Evolutionary conservation across 2,113 vertebrate species (phyloP), one percentile per base, ranked within the genome.

Genomic region (Catharus bicknelli): DNA sequence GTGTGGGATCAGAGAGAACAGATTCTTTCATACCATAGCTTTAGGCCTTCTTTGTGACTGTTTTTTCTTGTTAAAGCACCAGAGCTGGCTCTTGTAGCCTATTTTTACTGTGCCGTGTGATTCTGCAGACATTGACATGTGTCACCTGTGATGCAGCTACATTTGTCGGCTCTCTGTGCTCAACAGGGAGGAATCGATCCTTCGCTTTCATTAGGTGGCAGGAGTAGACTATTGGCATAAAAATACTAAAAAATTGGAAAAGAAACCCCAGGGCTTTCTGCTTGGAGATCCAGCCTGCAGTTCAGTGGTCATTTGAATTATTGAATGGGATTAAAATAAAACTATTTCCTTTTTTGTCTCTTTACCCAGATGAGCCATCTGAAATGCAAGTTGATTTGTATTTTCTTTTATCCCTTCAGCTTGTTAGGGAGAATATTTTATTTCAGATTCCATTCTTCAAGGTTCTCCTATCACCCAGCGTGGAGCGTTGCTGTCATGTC

Each of bases 271-370:
- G 87, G 94, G 92, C 94, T 94, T 97, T 96, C 93, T 96, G 66
- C 92, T 94, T 96, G 91, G 95, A 94, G 90, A 96, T 69, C 75
- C 48, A 75, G 85, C 57, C 70, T 72, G 76, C 81, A 83, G 81
- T 96, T 96, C 87, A 92, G 76, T 70, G 95, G 95, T 94, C 95
- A 97, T 97, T 97, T 97, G 92, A 97, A 97, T 98, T 97, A 97
- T 94, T 97, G 95, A 97, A 96, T 96, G 86, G 72, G 87, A 96
- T 93, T 90, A 95, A 97, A 96, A 95, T 95, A 95, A 97, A 98
- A 83, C 76, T 36, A 83, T 92, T 97, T 95, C 61, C 88, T 30
- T 95, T 95, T 96, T 75, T 96, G 93, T 96, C 86, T 82, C 93
- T 97, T 93, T 96, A 86, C 67, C 85, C 88, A 96, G 86, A 96